Evolutionary conservation across 2,797 vertebrate species (phyloP), one percentile per base, ranked within the genome.

Genomic region (Micrastur ruficollis): DNA sequence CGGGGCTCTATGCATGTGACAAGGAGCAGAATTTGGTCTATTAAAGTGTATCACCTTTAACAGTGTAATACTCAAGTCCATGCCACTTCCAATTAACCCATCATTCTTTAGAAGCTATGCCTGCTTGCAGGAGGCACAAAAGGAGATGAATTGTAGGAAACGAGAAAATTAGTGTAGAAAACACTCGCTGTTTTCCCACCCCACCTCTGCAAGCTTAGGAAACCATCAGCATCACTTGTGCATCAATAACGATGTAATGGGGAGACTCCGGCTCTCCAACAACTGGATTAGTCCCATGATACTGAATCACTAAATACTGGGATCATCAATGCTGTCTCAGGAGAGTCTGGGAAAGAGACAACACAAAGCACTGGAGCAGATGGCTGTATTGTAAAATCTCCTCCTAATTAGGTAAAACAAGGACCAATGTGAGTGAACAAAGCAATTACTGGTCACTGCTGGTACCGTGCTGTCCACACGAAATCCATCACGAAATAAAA

Each of bases 351-450:
- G 25, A 78, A 91, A 93, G 58, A 66, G 44, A 38, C n/a, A 81
- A 73, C 27, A 66, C 32, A 66, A 59, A 29, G 27, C 73, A 20
- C 12, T 58, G 82, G 79, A 86, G 75, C 95, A 97, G 96, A 97
- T 96, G 98, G 96, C 50, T 82, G 32, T 40, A 13, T 36, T 82
- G 88, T 65, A 50, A 90, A 74, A 75, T 74, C 38, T 79, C 52
- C n/a, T 68, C 36, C 73, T 95, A 92, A 97, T 96, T 65, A 87
- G 72, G 61, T 9, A 85, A 71, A 67, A 50, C 9, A 85, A 90
- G 79, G 86, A 40, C 53, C 5, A 6, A 26, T 6, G 34, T 3
- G 61, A 90, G 52, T 31, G 86, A 86, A 92, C 1, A 4, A 84
- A 79, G 56, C 66, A 93, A 73, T 92, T 80, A 86, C 18, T 38